Evolutionary conservation across 2,113 vertebrate species (phyloP), one percentile per base, ranked within the genome.

Genomic region (Mesembrinibis cayennensis): DNA sequence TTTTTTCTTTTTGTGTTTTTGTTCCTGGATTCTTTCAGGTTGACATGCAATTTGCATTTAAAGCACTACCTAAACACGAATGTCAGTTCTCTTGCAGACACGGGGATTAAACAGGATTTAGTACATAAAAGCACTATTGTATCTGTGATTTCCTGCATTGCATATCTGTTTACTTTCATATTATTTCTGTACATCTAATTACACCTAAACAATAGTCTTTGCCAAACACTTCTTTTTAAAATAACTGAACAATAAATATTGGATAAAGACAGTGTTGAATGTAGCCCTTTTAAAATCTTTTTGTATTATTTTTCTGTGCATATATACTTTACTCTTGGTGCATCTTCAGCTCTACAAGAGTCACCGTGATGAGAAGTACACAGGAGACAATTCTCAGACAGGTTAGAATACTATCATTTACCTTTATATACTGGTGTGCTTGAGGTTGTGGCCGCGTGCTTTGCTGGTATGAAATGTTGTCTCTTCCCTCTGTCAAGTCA

Each of bases 371-470:
- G 98, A 99, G 40, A 97, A 98, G 93, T 96, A 97, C 91, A 93
- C 98, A 34, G 99, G 98, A 94, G 99, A 99, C 84, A 98, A 98
- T 93, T 98, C 98, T 90, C 99, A 99, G 62, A 98, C 99, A 99
- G 99, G 99, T 99, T 92, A 98, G 98, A 96, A 63, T 49, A 38
- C 29, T 79, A 18, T 14, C 2, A 19, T 95, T 97, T 96, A 81
- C 76, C 36, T 94, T 79, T 89, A 61, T 45, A 61, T 79, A 61
- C 19, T 0, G 0, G 66, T 61, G 59, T 62, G 72, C 77, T 53
- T 26, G 62, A 89, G 30, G 50, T 78, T 3, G 0, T 77, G 53
- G 55, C 1, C 0, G 4, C 34, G 30, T 52, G 61, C 65, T 91
- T 71, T 87, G 69, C 27, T 73, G 29, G 22, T 72, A 23, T 47